These are phyloP conservation scores for Sturmia bella DNA, from an alignment of 2,888 invertebrate species.

Conservation along the genomic window DNA sequence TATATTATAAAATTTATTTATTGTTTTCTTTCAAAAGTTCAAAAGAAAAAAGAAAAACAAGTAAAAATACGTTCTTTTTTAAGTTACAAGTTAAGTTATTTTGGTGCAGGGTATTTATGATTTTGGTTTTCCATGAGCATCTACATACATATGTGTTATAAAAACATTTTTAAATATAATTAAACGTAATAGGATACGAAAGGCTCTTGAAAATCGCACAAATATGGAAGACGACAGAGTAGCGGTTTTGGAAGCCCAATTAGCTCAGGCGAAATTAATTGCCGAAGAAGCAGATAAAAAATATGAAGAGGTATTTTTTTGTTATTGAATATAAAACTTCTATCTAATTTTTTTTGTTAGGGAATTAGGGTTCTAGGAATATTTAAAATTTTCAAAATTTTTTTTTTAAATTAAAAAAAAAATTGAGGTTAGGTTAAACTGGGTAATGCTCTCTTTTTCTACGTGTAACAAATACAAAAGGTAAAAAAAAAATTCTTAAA, in stretches of 20 bases:
- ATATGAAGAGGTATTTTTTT: conserved; percentile 97
- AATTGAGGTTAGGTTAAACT: conserved; percentile 75
- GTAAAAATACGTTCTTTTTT: conserved; percentile 2
- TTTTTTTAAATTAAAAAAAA: conserved; percentile 66
- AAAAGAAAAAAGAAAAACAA: not conserved
- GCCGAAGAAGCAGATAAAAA: conserved; percentile 99
- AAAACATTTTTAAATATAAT: conserved; percentile 36
- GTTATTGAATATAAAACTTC: conserved; percentile 14
- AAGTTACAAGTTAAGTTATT: conserved; percentile 57
- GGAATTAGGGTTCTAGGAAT: conserved; percentile 78
- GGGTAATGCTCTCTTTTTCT: conserved; percentile 77
- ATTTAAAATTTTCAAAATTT: not conserved
- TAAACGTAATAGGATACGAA: conserved; percentile 79
- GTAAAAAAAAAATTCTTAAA: conserved; percentile 44
- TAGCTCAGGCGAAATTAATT: conserved; percentile 99
- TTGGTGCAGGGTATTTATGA: conserved; percentile 53
- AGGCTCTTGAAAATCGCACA: conserved; percentile 98
- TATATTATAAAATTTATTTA: conserved; percentile 40
- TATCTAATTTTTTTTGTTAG: conserved; percentile 69
- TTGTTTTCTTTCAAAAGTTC: conserved; percentile 31
- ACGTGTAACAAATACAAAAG: conserved; percentile 44
- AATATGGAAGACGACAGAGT: conserved; percentile 99
- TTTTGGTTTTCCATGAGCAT: conserved; percentile 26
- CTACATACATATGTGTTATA: conserved; percentile 28
- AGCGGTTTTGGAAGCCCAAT: conserved; percentile 97